Percentiles rank a stretch among this genome's conserved stretches.
Evolutionary conservation across 2,888 invertebrate species (phyloP).

Genomic region (Apodemia hepburni): DNA sequence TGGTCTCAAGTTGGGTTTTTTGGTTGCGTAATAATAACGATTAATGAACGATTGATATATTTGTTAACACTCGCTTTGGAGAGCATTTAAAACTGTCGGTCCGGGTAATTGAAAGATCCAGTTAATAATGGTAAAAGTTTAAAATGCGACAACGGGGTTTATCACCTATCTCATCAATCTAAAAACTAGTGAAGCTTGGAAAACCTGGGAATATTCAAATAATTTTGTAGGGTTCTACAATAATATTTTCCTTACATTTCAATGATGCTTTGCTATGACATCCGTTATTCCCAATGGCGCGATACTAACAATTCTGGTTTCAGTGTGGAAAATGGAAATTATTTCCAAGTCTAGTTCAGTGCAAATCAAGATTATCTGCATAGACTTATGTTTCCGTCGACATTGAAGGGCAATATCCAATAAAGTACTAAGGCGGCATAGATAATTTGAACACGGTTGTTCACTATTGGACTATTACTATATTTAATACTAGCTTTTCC

Average conservation of each 20-base stretch:
- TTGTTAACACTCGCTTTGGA: too few relatives aligned
- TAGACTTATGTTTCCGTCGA: conserved; percentile 23
- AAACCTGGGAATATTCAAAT: not conserved
- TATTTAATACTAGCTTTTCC: too few relatives aligned
- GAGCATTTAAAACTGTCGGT: too few relatives aligned
- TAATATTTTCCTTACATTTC: too few relatives aligned
- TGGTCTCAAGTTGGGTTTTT: too few relatives aligned
- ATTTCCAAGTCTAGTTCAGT: conserved; percentile 15
- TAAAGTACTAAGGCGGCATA: conserved; percentile 2
- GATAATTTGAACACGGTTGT: not conserved
- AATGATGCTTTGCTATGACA: not conserved
- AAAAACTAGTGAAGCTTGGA: not conserved
- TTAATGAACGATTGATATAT: too few relatives aligned
- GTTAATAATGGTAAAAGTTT: too few relatives aligned
- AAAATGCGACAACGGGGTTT: too few relatives aligned
- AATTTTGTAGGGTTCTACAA: not conserved
- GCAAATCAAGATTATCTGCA: conserved; percentile 21
- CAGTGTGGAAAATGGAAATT: conserved; percentile 19
- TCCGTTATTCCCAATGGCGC: not conserved
- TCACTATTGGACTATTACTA: too few relatives aligned
- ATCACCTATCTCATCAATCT: too few relatives aligned
- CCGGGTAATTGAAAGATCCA: too few relatives aligned
- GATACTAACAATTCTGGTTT: conserved; percentile 6
- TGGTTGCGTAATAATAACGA: too few relatives aligned
- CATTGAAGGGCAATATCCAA: conserved; percentile 14